phyloP scores from a whole-genome alignment of 2,113 vertebrate species.

The Patagioenas fasciata region DNA sequence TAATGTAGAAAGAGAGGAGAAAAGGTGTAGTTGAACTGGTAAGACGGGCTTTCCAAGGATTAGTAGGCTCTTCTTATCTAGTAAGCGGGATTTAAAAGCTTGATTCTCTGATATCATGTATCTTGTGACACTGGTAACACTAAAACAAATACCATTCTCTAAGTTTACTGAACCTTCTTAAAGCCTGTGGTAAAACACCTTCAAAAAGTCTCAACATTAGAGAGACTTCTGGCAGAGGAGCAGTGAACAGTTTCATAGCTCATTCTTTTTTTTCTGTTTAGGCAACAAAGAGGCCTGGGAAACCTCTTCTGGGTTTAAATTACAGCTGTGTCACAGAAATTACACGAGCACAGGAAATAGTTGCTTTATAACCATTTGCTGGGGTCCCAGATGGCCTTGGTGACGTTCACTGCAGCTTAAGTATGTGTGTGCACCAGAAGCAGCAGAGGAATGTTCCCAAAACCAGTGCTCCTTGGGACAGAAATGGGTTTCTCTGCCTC shows the following conservation, averaged over 20 bases:
- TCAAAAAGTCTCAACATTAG: neutral
- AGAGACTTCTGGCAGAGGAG: neutral
- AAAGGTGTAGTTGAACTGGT: neutral
- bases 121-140: neutral
- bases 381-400: slow-evolving; percentile 2
- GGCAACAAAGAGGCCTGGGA: neutral
- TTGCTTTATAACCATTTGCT: neutral
- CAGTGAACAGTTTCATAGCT: neutral
- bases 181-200: neutral
- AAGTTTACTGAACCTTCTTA: neutral
- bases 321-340: neutral
- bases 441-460: neutral
- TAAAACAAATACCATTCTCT: neutral
- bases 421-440: neutral
- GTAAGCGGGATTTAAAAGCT: neutral
- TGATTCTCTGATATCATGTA: neutral
- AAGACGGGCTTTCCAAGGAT: neutral
- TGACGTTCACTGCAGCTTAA: neutral
- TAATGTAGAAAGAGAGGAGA: neutral
- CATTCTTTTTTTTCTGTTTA: neutral
- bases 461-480: neutral
- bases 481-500: neutral
- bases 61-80: neutral
- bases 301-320: slow-evolving; percentile 4
- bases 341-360: neutral